A percentile compares a stretch with the other conserved stretches of the same genome.
Evolutionary conservation across 2,113 vertebrate species (phyloP).

Genomic region (Chlorocebus sabaeus): DNA sequence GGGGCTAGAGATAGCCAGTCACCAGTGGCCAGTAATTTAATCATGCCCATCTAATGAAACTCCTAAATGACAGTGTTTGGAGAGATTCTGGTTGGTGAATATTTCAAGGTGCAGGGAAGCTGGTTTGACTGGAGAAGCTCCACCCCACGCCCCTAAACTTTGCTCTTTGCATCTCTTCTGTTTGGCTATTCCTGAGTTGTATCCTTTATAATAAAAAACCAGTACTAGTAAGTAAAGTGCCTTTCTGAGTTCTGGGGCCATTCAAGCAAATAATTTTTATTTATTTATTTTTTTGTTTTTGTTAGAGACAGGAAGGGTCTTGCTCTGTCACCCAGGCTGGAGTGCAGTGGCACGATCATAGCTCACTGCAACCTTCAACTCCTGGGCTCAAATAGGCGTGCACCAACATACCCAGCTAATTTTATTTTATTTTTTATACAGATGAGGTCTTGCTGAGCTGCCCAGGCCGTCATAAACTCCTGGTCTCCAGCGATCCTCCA

Average conservation of each 20-base stretch:
- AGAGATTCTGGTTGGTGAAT: not conserved
- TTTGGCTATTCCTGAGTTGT: not conserved
- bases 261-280: not conserved
- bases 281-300: too few species aligned
- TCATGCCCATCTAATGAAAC: not conserved
- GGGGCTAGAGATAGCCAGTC: not conserved
- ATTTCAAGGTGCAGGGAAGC: not conserved
- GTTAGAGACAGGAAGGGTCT: too few species aligned
- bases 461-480: too few species aligned
- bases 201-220: not conserved
- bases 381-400: too few species aligned
- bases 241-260: not conserved
- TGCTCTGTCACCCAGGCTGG: too few species aligned
- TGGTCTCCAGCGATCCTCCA: too few species aligned
- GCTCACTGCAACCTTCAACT: too few species aligned
- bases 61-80: not conserved
- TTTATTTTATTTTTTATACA: too few species aligned
- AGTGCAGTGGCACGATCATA: too few species aligned
- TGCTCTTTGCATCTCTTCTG: not conserved
- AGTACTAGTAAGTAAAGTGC: not conserved
- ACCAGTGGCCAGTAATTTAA: not conserved
- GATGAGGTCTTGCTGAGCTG: too few species aligned
- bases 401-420: too few species aligned
- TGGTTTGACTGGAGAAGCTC: not conserved
- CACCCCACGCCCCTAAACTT: not conserved